Base-by-base conservation (phyloP, 2,113 vertebrate genomes). In the Ciconia boyciana region DNA sequence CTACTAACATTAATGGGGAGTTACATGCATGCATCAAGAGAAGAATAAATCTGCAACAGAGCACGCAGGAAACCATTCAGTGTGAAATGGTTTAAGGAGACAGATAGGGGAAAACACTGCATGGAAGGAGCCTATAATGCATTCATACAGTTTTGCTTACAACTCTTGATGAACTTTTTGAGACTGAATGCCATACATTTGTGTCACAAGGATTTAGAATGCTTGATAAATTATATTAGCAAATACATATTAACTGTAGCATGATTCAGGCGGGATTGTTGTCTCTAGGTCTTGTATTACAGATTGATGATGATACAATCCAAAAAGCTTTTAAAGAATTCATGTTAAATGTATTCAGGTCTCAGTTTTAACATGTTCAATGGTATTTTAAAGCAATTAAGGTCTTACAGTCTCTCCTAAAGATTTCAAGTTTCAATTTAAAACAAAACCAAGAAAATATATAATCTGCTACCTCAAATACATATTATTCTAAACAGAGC, bases 41-140 rank as follows among this genome's bases (percentile, higher is more conserved):
- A 69, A 96, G 66, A 97, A 94, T 95, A 96, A 97, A 95, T 89
- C 75, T 97, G 66, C 90, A 95, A 89, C 90, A 83, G 69, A 96
- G 79, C 55, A 95, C 16, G 1, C 88, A 64, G 75, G 88, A 96
- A 94, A 95, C 51, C 91, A 93, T 92, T 94, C 83, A 81, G n/a
- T 85, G 87, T 96, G 94, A 97, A 95, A 89, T 68, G 82, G 87
- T 90, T 95, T 79, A 96, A 96, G 93, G 93, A 62, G 90, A 49
- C 62, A 93, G 84, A 96, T 13, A 90, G 92, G 71, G 48, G 57
- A 69, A 96, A 97, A 97, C 84, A 68, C 24, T 5, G 6, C 55
- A 43, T 88, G 80, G 82, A 87, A 80, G 80, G 4, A 82, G 12
- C 28, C 89, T 81, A 44, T 83, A 93, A 91, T 49, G 48, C n/a